phyloP scores from a whole-genome alignment of 2,888 invertebrate genomes.

The Ophioninae sp. region DNA sequence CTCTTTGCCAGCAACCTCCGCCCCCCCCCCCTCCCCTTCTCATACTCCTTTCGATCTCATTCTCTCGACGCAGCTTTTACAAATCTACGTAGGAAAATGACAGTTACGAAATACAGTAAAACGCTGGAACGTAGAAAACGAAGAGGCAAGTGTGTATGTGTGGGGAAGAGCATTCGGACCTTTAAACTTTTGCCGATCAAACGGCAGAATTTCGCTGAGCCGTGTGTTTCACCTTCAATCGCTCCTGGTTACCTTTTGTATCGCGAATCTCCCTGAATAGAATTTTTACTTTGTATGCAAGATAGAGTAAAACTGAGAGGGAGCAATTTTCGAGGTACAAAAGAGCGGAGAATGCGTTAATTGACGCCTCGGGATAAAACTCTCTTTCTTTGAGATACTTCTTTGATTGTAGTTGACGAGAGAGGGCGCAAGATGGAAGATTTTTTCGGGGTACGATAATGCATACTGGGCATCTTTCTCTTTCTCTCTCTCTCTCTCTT shows the following conservation, averaged over 20 bases:
- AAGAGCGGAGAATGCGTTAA: conserved; percentile 54
- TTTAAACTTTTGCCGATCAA: conserved; percentile 59
- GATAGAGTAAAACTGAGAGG: not conserved
- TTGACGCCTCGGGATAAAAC: conserved; percentile 62
- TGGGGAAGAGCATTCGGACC: conserved; percentile 42
- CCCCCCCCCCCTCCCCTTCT: conserved; percentile 22
- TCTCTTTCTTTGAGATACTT: conserved; percentile 23
- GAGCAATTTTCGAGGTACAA: conserved; percentile 21
- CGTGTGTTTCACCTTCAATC: conserved; percentile 15
- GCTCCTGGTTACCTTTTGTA: conserved; percentile 17
- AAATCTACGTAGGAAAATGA: conserved; percentile 1
- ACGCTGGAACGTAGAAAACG: conserved; percentile 29
- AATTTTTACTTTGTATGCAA: conserved; percentile 6
- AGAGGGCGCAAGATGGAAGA: conserved; percentile 8
- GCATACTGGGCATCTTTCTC: not conserved
- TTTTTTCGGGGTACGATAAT: conserved; percentile 14
- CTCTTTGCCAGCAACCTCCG: conserved; percentile 10
- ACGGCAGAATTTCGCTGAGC: conserved; percentile 42
- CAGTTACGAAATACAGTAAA: conserved; percentile 35
- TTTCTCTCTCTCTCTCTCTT: not conserved
- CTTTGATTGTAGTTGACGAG: conserved; percentile 5
- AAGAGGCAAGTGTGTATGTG: conserved; percentile 20
- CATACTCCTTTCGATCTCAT: no score
- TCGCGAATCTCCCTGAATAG: conserved; percentile 17
- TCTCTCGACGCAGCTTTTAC: conserved; percentile 36